phyloP scores from a whole-genome alignment of 1,140 invertebrate genomes.

The Danaus melanippus region DNA sequence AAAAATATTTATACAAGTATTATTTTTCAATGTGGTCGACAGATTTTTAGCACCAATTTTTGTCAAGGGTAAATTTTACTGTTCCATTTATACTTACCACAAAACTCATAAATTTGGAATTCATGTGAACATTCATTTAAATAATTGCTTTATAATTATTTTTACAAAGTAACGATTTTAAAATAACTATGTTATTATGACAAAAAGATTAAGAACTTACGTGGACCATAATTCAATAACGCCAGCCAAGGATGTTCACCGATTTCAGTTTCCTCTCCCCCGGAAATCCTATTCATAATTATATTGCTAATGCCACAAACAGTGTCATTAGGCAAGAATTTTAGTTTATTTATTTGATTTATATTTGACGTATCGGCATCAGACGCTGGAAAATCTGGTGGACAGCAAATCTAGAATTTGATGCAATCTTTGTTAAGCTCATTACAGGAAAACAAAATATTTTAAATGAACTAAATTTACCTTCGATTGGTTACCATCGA shows the following conservation, averaged over 20 bases:
- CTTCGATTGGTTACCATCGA: slow-evolving; percentile 27
- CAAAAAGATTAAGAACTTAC: slow-evolving; percentile 27
- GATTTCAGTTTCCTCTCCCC: slow-evolving; percentile 41
- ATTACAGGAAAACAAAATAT: no score
- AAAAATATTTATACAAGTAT: no score
- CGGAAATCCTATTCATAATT: slow-evolving; percentile 51
- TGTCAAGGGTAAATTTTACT: no score
- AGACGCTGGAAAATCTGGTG: not conserved
- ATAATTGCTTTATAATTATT: slow-evolving; percentile 1
- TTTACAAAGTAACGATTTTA: not conserved
- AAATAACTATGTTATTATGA: not conserved
- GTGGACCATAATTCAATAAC: slow-evolving; percentile 75
- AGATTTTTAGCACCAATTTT: no score
- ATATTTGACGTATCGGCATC: no score
- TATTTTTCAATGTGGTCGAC: no score
- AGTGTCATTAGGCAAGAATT: slow-evolving; percentile 31
- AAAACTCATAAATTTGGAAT: no score
- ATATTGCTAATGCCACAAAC: slow-evolving; percentile 38
- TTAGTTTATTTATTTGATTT: not conserved
- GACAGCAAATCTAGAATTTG: slow-evolving; percentile 13
- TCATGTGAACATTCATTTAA: no score
- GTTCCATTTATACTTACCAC: no score
- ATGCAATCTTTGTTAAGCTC: no score
- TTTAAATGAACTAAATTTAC: slow-evolving; percentile 13
- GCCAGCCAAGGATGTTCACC: slow-evolving; percentile 83